Evolutionary conservation across 2,797 vertebrate genomes (phyloP).

Genomic region (Galago senegalensis): DNA sequence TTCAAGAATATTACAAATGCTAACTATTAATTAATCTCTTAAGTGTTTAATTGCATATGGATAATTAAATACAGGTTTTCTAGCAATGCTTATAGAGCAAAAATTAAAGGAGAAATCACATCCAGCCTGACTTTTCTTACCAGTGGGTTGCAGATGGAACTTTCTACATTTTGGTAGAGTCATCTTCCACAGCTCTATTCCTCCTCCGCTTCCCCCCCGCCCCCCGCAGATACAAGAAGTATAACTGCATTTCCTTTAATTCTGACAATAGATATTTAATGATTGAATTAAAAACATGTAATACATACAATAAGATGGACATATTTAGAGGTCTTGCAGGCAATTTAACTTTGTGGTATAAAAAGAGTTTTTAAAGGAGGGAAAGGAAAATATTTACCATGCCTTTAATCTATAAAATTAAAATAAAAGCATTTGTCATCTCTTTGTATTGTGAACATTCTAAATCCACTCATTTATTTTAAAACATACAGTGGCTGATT

Average conservation of each 20-base stretch:
- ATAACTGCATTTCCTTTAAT: background rate
- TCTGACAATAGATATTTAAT: background rate
- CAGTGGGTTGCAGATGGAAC: background rate
- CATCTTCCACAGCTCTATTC: background rate
- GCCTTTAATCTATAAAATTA: background rate
- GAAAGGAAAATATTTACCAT: background rate
- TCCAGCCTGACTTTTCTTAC: conserved; percentile 27
- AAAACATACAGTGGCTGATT: background rate
- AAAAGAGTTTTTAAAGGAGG: background rate
- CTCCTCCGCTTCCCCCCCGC: background rate
- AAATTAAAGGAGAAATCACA: conserved; percentile 29
- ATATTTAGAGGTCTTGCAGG: background rate
- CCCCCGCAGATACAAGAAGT: background rate
- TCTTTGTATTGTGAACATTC: background rate
- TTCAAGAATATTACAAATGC: conserved; percentile 68
- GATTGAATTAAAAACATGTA: background rate
- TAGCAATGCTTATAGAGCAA: conserved; percentile 28
- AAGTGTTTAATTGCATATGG: conserved; percentile 72
- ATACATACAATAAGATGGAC: background rate
- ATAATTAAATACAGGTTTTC: conserved; percentile 70
- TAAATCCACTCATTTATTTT: background rate
- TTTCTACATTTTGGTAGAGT: background rate
- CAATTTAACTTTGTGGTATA: background rate
- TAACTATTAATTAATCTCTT: conserved; percentile 77
- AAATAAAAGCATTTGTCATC: background rate